phyloP scores from a whole-genome alignment of 2,797 vertebrate genomes.

The Characodon lateralis region DNA sequence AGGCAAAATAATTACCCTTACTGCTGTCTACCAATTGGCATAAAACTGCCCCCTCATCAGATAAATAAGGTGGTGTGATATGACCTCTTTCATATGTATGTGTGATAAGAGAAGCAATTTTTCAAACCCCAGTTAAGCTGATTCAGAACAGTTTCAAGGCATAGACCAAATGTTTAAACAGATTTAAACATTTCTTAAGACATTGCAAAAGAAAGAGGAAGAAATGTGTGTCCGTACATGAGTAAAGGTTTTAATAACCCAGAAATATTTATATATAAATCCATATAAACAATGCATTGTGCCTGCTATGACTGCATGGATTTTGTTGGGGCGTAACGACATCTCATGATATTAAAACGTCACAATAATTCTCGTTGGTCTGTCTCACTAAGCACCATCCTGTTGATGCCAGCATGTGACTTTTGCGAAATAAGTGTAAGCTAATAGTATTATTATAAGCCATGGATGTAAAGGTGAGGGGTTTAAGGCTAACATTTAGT shows the following conservation, averaged over 20 bases:
- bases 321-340: neutral
- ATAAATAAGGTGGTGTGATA: slow-evolving; percentile 49
- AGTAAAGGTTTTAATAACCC: slow-evolving; percentile 1
- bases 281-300: neutral
- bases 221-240: slow-evolving; percentile 1
- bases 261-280: neutral
- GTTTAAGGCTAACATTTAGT: neutral
- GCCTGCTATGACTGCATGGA: neutral
- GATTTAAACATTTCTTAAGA: slow-evolving; percentile 24
- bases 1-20: slow-evolving; percentile 85
- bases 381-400: neutral
- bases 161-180: slow-evolving; percentile 29
- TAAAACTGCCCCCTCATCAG: slow-evolving; percentile 69
- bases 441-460: neutral
- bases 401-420: neutral
- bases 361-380: neutral
- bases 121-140: slow-evolving; percentile 12
- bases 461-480: neutral
- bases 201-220: neutral
- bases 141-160: slow-evolving; percentile 19
- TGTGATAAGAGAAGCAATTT: slow-evolving; percentile 22
- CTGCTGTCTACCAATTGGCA: slow-evolving; percentile 71
- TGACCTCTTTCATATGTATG: slow-evolving; percentile 44
- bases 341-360: neutral
- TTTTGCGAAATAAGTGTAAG: neutral